Evolutionary conservation across 2,113 vertebrate species (phyloP).

Genomic region (Trematomus loennbergii): DNA sequence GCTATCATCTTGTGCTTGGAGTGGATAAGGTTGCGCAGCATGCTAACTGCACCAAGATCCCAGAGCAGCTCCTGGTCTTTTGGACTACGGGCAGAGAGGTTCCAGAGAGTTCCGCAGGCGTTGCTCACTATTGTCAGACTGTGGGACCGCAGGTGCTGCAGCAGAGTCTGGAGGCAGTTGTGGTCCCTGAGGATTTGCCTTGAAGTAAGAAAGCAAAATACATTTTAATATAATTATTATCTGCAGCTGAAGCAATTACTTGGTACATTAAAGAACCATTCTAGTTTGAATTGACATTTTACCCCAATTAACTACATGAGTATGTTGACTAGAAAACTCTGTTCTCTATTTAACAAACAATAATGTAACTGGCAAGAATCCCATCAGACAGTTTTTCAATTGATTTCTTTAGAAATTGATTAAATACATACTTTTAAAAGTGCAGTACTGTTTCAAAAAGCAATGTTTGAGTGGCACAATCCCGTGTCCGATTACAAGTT

Average conservation of each 20-base stretch:
- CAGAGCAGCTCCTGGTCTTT: constrained; percentile 97
- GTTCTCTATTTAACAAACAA: no score
- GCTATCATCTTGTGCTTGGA: constrained; percentile 99
- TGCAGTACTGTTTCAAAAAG: no score
- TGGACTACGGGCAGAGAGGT: constrained; percentile 92
- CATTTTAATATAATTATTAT: not conserved
- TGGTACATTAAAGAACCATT: no score
- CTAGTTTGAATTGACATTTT: no score
- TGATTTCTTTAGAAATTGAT: no score
- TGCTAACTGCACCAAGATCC: constrained; percentile 96
- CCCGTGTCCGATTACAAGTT: no score
- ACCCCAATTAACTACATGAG: no score
- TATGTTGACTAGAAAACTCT: no score
- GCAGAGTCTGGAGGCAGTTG: constrained; percentile 95
- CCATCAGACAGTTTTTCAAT: no score
- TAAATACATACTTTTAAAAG: no score
- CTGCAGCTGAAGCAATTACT: not conserved
- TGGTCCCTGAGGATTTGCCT: constrained; percentile 96
- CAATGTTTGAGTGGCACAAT: no score
- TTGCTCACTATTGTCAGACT: constrained; percentile 99
- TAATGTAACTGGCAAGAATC: no score
- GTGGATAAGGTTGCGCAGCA: constrained; percentile 98
- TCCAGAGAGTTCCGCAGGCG: constrained; percentile 98
- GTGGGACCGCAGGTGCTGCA: constrained; percentile 97
- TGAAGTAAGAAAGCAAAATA: not conserved